Evolutionary conservation across 2,888 invertebrate genomes (phyloP), one percentile per base, ranked within the genome.

Genomic region (Sesia bembeciformis): DNA sequence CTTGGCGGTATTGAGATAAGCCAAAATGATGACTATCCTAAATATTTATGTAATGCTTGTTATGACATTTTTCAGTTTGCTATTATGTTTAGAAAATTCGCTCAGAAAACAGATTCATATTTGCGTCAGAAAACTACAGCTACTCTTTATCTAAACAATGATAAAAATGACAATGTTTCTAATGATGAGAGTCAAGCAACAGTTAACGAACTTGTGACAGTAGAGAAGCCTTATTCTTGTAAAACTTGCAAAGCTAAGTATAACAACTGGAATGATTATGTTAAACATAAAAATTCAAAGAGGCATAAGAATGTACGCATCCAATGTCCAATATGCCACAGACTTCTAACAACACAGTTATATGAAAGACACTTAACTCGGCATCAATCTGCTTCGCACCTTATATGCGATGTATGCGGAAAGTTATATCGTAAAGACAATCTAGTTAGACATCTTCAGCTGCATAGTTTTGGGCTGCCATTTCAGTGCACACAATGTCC

Each of bases 391-490:
- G 62, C 67, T 23, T 66, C 75, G 3, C 79, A 78, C 55, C 60
- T 77, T 3, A 61, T 80, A 39, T 81, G 82, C 60, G 82, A 82
- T 6, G 67, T 81, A 7, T 82, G 82, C 56, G 82, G 82, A 0
- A 80, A 81, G 55, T 60, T 80, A 6, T 80, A 73, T 53, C 69
- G 78, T 1, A 81, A 81, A 64, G 79, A 79, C 8, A 81, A 82
- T 59, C 65, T 83, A 42, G 52, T 68, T 0, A 63, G 80, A 39
- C 82, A 83, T 56, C 59, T 80, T 5, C 78, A 74, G 53, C 53
- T 71, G 4, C 82, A 82, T 49, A 78, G 59, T 46, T 72, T 65
- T 54, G 68, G 77, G 3, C 60, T 82, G 4, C 82, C 82, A 6
- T 80, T 68, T 56, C 70, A 75, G 57, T 83, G 82, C 56, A 68